Evolutionary conservation across 2,888 invertebrate species (phyloP).

Genomic region (Sylvicola cinctus): DNA sequence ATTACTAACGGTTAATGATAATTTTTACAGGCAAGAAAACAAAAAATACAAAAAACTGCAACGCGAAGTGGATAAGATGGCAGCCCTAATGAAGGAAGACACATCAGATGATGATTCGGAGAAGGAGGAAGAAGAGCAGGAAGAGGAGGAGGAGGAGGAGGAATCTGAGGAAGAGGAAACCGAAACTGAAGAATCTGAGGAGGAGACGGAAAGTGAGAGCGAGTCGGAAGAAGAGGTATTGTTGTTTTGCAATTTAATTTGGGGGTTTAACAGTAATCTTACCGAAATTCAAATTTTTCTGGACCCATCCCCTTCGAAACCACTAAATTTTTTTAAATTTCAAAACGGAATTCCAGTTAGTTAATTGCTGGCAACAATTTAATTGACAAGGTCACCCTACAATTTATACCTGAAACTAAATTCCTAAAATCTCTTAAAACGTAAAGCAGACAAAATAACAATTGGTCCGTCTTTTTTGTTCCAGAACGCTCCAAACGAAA

Average conservation of each 20-base stretch:
- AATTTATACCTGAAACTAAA: no score
- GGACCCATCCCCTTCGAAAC: not conserved
- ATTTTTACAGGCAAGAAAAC: conserved; percentile 41
- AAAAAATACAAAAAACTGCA: conserved; percentile 64
- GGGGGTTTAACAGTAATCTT: no score
- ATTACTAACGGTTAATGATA: no score
- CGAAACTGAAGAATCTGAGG: conserved; percentile 20
- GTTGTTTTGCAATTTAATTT: conserved; percentile 13
- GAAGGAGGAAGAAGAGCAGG: conserved; percentile 32
- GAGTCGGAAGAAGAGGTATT: conserved; percentile 45
- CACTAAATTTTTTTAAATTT: no score
- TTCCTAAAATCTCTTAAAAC: no score
- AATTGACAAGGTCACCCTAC: no score
- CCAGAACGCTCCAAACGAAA: conserved; percentile 43
- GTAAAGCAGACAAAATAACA: no score
- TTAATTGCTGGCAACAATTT: no score
- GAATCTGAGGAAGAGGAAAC: conserved; percentile 21
- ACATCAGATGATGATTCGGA: conserved; percentile 44
- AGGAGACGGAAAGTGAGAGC: conserved; percentile 45
- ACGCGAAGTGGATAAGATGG: conserved; percentile 82
- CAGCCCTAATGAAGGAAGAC: conserved; percentile 62
- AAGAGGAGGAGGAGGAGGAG: conserved; percentile 25
- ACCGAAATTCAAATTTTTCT: no score
- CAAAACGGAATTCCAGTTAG: no score
- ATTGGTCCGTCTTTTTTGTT: no score